Base-by-base conservation (phyloP, 2,888 invertebrate species). In the Yponomeuta sedellus region DNA sequence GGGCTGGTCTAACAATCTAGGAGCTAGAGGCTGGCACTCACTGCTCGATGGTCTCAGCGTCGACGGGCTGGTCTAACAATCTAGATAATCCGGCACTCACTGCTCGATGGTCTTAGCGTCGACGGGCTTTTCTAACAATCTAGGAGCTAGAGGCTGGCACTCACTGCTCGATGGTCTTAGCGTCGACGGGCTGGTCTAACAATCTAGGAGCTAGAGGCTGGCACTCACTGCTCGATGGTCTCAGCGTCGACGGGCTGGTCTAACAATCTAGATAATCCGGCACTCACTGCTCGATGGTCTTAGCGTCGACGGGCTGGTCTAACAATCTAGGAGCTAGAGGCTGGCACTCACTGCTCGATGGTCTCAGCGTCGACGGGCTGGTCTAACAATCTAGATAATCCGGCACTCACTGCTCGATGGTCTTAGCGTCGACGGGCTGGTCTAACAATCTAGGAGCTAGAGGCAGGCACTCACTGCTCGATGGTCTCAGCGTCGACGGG, bases 401-500 rank as follows among this genome's bases (percentile, higher is more conserved):
- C 34, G 34, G 34, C 44, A 79, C 91, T 83, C 74, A 93, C 94
- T 77, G 76, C 71, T 92, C 86, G 66, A 94, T 93, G 44, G 80
- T 81, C 0, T 81, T 79, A 0, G 90, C 85, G 11, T 80, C 76
- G 16, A 94, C 91, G 0, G 94, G 93, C 71, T 85, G 75, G 71
- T 92, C 78, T 34, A n/a, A n/a, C n/a, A n/a, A n/a, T n/a, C n/a
- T n/a, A n/a, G n/a, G n/a, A n/a, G n/a, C n/a, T n/a, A n/a, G n/a
- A n/a, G n/a, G n/a, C 34, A 5, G 34, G 34, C 44, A 79, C 91
- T 83, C 74, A 93, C 94, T 77, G 76, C 71, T 92, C 86, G 66
- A 94, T 93, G 44, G 80, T 81, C 0, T 81, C 79, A 0, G 90
- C 85, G 11, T 80, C 76, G 16, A 94, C 91, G 0, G 94, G 93